Conservation (phyloP, 1,140 invertebrate genomes). For the Apis laboriosa region DNA sequence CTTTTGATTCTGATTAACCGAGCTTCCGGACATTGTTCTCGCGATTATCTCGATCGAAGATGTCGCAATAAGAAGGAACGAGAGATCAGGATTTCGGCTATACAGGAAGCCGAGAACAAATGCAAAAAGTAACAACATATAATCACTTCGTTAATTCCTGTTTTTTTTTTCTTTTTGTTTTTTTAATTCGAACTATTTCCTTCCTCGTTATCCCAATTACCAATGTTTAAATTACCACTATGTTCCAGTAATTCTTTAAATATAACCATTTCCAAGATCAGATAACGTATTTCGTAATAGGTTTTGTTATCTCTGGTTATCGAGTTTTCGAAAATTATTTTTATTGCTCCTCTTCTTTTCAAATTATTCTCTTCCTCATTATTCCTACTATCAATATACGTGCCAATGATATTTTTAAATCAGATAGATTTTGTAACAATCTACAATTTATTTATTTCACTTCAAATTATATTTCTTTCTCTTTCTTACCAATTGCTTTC, state of each 20-base stretch:
- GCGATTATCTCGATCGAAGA: conserved; percentile 44
- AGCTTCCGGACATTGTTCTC: conserved; percentile 60
- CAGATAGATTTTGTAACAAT: too few relatives aligned
- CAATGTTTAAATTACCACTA: not conserved
- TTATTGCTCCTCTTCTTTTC: too few relatives aligned
- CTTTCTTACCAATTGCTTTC: too few relatives aligned
- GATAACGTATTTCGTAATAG: too few relatives aligned
- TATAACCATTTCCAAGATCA: too few relatives aligned
- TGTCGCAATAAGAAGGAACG: not conserved
- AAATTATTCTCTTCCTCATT: too few relatives aligned
- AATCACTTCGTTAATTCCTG: conserved; percentile 50
- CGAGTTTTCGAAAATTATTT: too few relatives aligned
- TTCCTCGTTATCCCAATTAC: conserved; percentile 40
- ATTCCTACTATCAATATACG: too few relatives aligned
- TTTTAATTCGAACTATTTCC: conserved; percentile 17
- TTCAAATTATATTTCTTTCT: too few relatives aligned
- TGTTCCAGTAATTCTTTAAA: not conserved
- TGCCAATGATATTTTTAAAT: too few relatives aligned
- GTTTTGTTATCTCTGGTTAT: too few relatives aligned
- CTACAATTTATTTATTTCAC: too few relatives aligned
- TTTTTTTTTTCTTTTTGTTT: not conserved
- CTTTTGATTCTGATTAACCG: conserved; percentile 51
- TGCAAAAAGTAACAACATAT: not conserved
- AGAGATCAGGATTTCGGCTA: conserved; percentile 5
- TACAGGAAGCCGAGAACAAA: not conserved